phyloP scores from a whole-genome alignment of 2,888 invertebrate genomes.

The Aspidapion aeneum region DNA sequence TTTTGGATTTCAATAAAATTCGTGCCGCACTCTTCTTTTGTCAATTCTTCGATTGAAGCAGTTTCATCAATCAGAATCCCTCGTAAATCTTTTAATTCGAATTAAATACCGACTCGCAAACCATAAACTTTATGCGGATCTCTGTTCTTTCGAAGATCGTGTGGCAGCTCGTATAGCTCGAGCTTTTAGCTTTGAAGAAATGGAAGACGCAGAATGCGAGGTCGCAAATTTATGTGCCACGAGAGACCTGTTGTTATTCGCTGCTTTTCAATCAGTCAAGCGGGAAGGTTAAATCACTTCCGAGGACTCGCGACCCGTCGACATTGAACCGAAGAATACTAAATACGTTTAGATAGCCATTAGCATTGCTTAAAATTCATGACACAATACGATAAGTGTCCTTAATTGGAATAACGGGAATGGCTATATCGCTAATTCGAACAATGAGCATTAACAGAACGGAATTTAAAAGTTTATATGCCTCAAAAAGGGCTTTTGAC shows the following conservation, averaged over 20 bases:
- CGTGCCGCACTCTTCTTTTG: background rate
- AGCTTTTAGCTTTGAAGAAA: constrained; percentile 4
- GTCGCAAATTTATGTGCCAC: constrained; percentile 46
- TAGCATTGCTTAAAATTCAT: no score
- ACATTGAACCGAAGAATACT: background rate
- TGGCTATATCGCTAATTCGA: no score
- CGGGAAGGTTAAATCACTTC: background rate
- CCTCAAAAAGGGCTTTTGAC: no score
- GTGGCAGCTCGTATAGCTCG: background rate
- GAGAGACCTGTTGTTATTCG: constrained; percentile 48
- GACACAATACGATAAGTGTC: no score
- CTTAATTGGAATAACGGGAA: no score
- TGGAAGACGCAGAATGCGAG: constrained; percentile 24
- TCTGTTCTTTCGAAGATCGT: background rate
- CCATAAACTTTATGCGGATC: background rate
- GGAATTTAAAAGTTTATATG: no score
- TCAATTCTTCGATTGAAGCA: background rate
- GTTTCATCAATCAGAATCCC: background rate
- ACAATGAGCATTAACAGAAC: no score
- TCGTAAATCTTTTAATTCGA: background rate
- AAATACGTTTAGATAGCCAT: background rate
- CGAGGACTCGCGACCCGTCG: background rate
- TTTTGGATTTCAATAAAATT: background rate
- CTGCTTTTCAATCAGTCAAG: constrained; percentile 46
- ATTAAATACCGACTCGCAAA: background rate